A percentile compares a stretch with the other conserved stretches of the same genome.
Evolutionary conservation across 2,888 invertebrate species (phyloP).

Genomic region (Apoderus coryli): DNA sequence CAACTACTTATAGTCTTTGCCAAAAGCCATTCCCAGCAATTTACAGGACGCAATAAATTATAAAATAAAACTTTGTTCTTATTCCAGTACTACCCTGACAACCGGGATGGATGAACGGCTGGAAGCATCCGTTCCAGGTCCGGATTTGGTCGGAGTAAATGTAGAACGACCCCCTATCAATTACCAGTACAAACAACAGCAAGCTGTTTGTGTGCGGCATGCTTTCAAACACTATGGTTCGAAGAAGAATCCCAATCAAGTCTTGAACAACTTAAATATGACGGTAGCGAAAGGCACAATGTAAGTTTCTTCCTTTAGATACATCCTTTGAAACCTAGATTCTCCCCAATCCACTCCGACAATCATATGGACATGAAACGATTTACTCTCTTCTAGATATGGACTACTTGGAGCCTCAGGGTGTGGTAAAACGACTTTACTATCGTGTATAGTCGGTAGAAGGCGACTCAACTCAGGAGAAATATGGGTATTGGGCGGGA

Average conservation of each 20-base stretch:
- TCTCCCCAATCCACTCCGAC: no score
- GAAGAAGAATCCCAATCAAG: slow-evolving; percentile 73
- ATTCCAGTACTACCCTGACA: no score
- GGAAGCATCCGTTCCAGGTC: slow-evolving; percentile 28
- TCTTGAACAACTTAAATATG: slow-evolving; percentile 81
- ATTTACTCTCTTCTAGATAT: slow-evolving; percentile 48
- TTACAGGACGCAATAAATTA: no score
- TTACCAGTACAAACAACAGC: slow-evolving; percentile 49
- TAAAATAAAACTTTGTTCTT: no score
- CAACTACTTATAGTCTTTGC: no score
- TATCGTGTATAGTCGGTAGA: slow-evolving; percentile 84
- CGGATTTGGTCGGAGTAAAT: slow-evolving; percentile 31
- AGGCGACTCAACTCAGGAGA: slow-evolving; percentile 74
- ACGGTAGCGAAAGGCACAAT: slow-evolving; percentile 89
- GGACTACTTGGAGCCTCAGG: slow-evolving; percentile 90
- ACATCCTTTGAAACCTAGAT: no score
- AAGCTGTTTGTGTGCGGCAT: slow-evolving; percentile 76
- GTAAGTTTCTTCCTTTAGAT: slow-evolving; percentile 63
- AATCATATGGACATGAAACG: no score
- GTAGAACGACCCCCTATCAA: slow-evolving; percentile 29
- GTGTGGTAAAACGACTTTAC: slow-evolving; percentile 90
- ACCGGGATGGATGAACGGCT: slow-evolving; percentile 31
- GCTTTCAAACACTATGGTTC: slow-evolving; percentile 84
- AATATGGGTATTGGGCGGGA: slow-evolving; percentile 79
- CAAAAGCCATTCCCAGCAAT: no score